phyloP scores from a whole-genome alignment of 2,888 invertebrate species.

The Venustoraphidia nigricollis region DNA sequence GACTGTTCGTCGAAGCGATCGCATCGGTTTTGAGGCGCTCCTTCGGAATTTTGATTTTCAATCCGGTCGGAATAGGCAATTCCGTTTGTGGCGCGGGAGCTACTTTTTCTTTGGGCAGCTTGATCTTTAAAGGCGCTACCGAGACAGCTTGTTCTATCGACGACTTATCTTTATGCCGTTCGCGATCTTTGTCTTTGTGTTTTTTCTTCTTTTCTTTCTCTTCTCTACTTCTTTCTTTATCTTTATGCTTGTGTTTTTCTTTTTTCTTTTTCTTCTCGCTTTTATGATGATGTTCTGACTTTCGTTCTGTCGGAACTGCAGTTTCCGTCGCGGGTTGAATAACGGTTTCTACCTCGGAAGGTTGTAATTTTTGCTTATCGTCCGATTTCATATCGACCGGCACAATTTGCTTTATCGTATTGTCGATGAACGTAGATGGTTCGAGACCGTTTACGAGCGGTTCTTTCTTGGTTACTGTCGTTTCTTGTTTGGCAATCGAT shows the following conservation, averaged over 20 bases:
- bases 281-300: constrained; percentile 21
- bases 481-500: constrained; percentile 6
- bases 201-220: constrained; percentile 61
- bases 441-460: constrained; percentile 43
- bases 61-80: constrained; percentile 28
- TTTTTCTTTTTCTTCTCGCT: constrained; percentile 50
- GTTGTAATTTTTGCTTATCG: no score
- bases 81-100: constrained; percentile 17
- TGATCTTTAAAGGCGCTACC: constrained; percentile 29
- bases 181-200: constrained; percentile 58
- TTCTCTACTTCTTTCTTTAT: constrained; percentile 41
- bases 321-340: constrained; percentile 19
- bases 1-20: constrained; percentile 23
- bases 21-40: constrained; percentile 45
- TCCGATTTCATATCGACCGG: constrained; percentile 8
- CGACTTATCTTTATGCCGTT: constrained; percentile 24
- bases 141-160: constrained; percentile 19
- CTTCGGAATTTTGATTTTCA: constrained; percentile 73
- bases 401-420: constrained; percentile 41
- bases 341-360: no score
- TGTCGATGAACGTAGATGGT: constrained; percentile 56
- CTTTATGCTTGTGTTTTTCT: constrained; percentile 66
- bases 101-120: constrained; percentile 42
- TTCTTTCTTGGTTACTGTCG: constrained; percentile 5
- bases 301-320: constrained; percentile 22